phyloP scores from a whole-genome alignment of 2,888 invertebrate species.

The Oxyteleia sp. region DNA sequence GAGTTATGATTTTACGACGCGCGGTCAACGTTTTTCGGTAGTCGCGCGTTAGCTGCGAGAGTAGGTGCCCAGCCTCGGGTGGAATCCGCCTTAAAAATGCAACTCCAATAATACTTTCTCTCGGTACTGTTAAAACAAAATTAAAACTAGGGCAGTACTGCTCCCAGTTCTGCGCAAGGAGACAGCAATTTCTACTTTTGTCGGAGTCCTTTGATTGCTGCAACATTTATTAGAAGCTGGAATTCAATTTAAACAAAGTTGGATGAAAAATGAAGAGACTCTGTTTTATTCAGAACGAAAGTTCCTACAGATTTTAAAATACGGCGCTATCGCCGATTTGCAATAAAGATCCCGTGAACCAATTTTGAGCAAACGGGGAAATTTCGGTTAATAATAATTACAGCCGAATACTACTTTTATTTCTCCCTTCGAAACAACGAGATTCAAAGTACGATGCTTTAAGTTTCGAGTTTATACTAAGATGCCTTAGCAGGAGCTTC shows the following conservation, averaged over 20 bases:
- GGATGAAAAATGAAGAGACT: conserved; percentile 38
- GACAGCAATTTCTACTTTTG: conserved; percentile 47
- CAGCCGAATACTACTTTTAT: no score
- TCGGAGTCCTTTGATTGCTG: conserved; percentile 48
- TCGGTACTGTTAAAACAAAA: conserved; percentile 42
- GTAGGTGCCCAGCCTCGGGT: not conserved
- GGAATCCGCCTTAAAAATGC: not conserved
- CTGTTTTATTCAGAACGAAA: conserved; percentile 25
- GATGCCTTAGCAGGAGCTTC: no score
- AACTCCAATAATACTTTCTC: conserved; percentile 45
- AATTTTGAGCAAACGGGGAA: not conserved
- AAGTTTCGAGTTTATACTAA: no score
- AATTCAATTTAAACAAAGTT: conserved; percentile 54
- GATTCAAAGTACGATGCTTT: no score
- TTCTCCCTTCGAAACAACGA: no score
- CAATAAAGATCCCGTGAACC: not conserved
- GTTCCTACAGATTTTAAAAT: conserved; percentile 5
- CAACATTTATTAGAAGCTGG: conserved; percentile 50
- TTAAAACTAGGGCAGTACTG: conserved; percentile 60
- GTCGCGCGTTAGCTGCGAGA: not conserved
- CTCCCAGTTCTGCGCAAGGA: conserved; percentile 27
- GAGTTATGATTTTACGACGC: conserved; percentile 1
- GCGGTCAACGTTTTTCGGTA: no score
- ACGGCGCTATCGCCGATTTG: not conserved
- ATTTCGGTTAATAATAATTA: no score